Evolutionary conservation across 2,797 vertebrate species (phyloP).

Genomic region (Numenius phaeopus): DNA sequence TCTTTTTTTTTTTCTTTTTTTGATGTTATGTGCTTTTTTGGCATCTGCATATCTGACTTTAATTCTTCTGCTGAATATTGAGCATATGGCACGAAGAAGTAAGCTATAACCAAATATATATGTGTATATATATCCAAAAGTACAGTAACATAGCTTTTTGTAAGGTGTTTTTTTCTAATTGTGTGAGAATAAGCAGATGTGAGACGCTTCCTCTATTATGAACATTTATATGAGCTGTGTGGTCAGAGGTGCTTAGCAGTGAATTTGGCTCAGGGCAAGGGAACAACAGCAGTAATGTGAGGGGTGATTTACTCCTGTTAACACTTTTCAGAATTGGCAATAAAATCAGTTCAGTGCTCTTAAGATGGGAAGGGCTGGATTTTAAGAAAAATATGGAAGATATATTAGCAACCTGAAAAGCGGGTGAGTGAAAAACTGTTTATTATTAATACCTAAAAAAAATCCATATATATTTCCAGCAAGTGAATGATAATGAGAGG

Average conservation of each 20-base stretch:
- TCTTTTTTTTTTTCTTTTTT: not conserved
- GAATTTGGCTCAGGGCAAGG: slow-evolving; percentile 59
- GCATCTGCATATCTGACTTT: slow-evolving; percentile 22
- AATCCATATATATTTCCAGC: not conserved
- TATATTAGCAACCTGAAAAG: not conserved
- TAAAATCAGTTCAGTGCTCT: slow-evolving; percentile 12
- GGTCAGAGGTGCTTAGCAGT: slow-evolving; percentile 62
- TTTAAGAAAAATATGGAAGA: slow-evolving; percentile 23
- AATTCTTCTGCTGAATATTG: slow-evolving; percentile 11
- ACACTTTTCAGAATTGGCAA: slow-evolving; percentile 65
- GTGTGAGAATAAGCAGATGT: slow-evolving; percentile 38
- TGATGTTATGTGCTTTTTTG: not conserved
- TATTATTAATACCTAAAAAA: slow-evolving; percentile 7
- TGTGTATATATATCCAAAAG: not conserved
- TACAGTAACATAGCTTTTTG: slow-evolving; percentile 1
- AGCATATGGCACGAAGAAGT: slow-evolving; percentile 37
- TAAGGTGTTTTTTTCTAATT: slow-evolving; percentile 40
- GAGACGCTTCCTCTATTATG: slow-evolving; percentile 35
- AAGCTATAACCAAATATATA: not conserved
- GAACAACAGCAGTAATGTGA: slow-evolving; percentile 48
- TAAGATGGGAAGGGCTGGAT: slow-evolving; percentile 20
- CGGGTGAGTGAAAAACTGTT: not conserved
- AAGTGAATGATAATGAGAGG: not conserved
- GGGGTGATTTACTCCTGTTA: slow-evolving; percentile 65
- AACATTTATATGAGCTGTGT: slow-evolving; percentile 66